Percentiles rank a stretch among this genome's conserved stretches.
These are phyloP conservation scores for Phylloscopus whistleri DNA, from an alignment of 2,113 vertebrate species.

Conservation along the genomic window DNA sequence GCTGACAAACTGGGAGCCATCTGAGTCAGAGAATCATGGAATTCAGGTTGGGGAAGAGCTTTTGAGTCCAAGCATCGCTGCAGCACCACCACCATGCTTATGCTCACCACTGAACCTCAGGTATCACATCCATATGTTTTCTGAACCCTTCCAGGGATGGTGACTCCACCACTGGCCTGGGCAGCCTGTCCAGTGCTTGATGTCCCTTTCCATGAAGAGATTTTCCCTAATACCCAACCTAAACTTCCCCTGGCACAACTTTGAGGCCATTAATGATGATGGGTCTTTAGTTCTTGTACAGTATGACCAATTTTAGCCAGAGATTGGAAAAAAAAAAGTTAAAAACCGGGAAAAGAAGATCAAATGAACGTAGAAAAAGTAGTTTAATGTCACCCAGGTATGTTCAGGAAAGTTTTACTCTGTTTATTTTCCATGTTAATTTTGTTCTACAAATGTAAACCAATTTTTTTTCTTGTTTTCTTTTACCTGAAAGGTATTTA, in stretches of 20 bases:
- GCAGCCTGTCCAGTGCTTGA: not conserved
- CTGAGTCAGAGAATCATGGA: not conserved
- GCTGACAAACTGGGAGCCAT: not conserved
- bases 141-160: not conserved
- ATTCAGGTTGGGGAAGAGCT: not conserved
- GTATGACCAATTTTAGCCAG: not conserved
- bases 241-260: not conserved
- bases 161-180: not conserved
- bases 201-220: not conserved
- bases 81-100: not conserved
- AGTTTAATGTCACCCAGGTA: not conserved
- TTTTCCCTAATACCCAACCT: not conserved
- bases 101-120: not conserved
- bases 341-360: not conserved
- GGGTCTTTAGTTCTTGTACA: not conserved
- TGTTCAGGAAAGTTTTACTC: not conserved
- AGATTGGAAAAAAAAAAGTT: not conserved
- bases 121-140: not conserved
- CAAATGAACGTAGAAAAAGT: not conserved
- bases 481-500: not conserved
- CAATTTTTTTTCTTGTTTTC: not conserved
- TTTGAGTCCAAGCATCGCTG: not conserved
- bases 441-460: not conserved
- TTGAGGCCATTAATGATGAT: not conserved
- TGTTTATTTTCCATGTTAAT: not conserved